These are phyloP conservation scores for Zaprionus kolodkinae DNA, from an alignment of 1,140 invertebrate species.

Conservation along the genomic window DNA sequence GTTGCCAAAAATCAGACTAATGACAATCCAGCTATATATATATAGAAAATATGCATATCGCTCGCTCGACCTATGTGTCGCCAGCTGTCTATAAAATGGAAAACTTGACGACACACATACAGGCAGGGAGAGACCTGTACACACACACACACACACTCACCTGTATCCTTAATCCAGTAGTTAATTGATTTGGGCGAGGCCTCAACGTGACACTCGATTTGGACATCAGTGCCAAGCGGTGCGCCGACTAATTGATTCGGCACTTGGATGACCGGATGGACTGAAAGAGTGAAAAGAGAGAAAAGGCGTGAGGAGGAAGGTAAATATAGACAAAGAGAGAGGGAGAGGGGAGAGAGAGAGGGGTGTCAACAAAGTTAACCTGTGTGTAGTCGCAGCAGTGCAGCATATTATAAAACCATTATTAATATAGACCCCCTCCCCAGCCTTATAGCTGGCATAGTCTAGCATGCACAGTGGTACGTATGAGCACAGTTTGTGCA, in stretches of 20 bases:
- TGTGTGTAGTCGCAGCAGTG: slow-evolving; percentile 37
- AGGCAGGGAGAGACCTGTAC: background rate
- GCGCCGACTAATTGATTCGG: slow-evolving; percentile 95
- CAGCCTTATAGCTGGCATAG: background rate
- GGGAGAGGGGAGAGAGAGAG: background rate
- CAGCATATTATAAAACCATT: slow-evolving; percentile 53
- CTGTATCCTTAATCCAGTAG: slow-evolving; percentile 93
- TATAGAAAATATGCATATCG: background rate
- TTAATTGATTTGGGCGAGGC: slow-evolving; percentile 95
- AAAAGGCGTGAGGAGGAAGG: slow-evolving; percentile 20
- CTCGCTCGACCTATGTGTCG: slow-evolving; percentile 5
- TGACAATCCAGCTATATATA: slow-evolving; percentile 49
- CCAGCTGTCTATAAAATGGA: slow-evolving; percentile 64
- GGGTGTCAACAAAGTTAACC: slow-evolving; percentile 11
- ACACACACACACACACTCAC: slow-evolving; percentile 85
- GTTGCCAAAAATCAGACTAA: slow-evolving; percentile 72
- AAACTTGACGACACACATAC: slow-evolving; percentile 53
- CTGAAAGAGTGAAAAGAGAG: slow-evolving; percentile 85
- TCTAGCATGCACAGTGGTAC: background rate
- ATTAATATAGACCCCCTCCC: slow-evolving; percentile 27
- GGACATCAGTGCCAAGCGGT: slow-evolving; percentile 93
- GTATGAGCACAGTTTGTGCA: background rate
- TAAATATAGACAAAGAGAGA: background rate
- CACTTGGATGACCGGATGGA: slow-evolving; percentile 94
- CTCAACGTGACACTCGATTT: slow-evolving; percentile 94